Percentiles rank a stretch among this genome's conserved stretches.
phyloP scores from a whole-genome alignment of 2,888 invertebrate species.

The Globia sparganii region DNA sequence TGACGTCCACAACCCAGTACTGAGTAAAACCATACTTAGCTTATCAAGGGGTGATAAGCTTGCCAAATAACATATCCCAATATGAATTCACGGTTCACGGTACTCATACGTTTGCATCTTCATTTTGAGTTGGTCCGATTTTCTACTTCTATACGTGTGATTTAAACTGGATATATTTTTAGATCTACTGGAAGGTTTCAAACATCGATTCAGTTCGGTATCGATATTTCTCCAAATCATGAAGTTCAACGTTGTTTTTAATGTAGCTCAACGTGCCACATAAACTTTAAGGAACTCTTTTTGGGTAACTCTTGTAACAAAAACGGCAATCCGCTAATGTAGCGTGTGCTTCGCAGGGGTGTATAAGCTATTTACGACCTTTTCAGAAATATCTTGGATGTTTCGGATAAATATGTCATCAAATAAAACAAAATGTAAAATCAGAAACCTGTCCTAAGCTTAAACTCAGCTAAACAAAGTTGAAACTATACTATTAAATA shows the following conservation, averaged over 20 bases:
- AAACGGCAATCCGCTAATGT: background rate
- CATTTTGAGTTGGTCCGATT: background rate
- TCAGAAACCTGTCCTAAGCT: background rate
- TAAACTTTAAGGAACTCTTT: background rate
- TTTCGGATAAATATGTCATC: too few species aligned
- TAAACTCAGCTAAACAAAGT: conserved; percentile 4
- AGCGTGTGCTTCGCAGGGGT: background rate
- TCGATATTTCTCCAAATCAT: background rate
- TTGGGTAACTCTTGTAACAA: background rate
- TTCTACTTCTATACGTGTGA: background rate
- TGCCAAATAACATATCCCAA: background rate
- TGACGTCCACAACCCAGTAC: background rate
- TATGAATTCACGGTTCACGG: background rate
- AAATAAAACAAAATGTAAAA: background rate
- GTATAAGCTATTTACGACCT: background rate
- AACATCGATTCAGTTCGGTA: background rate
- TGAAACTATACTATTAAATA: background rate
- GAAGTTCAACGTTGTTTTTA: background rate
- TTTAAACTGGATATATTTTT: background rate
- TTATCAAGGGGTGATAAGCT: too few species aligned
- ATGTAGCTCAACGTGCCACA: background rate
- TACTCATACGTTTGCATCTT: background rate
- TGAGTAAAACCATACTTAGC: background rate
- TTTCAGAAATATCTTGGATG: background rate
- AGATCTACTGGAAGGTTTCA: too few species aligned